These are phyloP conservation scores for Micromys minutus DNA, from an alignment of 2,113 vertebrate species.

Conservation along the genomic window DNA sequence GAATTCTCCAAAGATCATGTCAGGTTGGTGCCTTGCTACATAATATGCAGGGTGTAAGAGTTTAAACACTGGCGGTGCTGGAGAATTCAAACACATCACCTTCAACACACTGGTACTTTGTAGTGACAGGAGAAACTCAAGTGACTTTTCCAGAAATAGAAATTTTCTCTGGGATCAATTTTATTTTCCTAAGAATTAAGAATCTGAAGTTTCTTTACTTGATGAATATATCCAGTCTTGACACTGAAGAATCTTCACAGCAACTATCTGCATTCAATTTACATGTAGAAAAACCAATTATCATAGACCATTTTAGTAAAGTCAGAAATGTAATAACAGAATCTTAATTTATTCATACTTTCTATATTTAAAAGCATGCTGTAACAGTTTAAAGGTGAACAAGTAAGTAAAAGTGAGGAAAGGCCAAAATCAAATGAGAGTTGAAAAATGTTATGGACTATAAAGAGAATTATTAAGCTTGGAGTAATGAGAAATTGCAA, in stretches of 20 bases:
- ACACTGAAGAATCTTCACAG: conserved; percentile 14
- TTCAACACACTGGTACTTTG: conserved; percentile 43
- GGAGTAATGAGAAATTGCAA: neutral
- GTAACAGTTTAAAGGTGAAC: neutral
- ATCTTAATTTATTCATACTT: neutral
- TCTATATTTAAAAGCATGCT: conserved; percentile 5
- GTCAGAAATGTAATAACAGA: neutral
- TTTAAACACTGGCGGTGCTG: conserved; percentile 31
- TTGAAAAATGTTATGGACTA: neutral
- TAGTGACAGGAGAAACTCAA: conserved; percentile 50
- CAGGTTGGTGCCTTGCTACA: conserved; percentile 33
- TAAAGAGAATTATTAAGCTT: neutral
- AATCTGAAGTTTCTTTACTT: conserved; percentile 55
- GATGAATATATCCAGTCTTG: conserved; percentile 40
- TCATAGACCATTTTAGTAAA: conserved; percentile 1
- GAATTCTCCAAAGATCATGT: conserved; percentile 4
- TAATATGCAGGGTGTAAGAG: conserved; percentile 9
- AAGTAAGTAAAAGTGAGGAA: conserved; percentile 39
- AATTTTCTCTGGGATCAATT: conserved; percentile 58
- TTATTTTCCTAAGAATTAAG: conserved; percentile 55
- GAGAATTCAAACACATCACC: conserved; percentile 56
- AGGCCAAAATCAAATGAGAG: conserved; percentile 21
- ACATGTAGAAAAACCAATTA: conserved; percentile 17
- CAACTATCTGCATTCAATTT: conserved; percentile 29
- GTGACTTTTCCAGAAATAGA: conserved; percentile 63